Evolutionary conservation across 2,113 vertebrate species (phyloP).

Genomic region (Catagonus wagneri): DNA sequence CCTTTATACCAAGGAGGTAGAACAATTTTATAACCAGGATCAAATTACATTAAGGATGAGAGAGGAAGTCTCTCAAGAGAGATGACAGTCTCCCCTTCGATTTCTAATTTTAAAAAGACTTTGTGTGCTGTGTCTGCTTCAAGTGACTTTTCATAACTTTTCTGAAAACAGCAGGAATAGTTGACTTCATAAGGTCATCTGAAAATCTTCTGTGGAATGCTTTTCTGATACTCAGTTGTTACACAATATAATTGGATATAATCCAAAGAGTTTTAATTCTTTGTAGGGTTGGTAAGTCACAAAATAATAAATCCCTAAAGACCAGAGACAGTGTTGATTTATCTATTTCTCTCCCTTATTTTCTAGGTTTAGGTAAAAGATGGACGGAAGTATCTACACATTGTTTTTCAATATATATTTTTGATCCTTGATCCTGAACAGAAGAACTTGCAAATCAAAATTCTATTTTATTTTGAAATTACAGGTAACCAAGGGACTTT

Average conservation of each 20-base stretch:
- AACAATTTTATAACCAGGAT: background rate
- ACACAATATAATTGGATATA: conserved; percentile 81
- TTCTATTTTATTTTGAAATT: conserved; percentile 57
- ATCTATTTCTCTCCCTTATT: conserved; percentile 61
- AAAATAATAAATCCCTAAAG: conserved; percentile 82
- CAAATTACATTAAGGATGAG: background rate
- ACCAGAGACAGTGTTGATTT: conserved; percentile 75
- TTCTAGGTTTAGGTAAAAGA: conserved; percentile 73
- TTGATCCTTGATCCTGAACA: conserved; percentile 63
- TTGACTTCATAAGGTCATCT: conserved; percentile 75
- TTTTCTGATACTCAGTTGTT: conserved; percentile 79
- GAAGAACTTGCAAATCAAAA: conserved; percentile 72
- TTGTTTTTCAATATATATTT: conserved; percentile 75
- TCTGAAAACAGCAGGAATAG: conserved; percentile 80
- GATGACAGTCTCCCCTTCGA: background rate
- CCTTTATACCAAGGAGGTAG: conserved; percentile 17
- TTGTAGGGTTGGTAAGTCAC: conserved; percentile 77
- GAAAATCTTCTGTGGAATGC: conserved; percentile 59
- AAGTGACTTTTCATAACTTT: conserved; percentile 79
- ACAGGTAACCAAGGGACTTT: conserved; percentile 13
- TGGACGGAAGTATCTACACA: conserved; percentile 55
- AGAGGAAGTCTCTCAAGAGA: too few species aligned
- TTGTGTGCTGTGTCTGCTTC: conserved; percentile 56
- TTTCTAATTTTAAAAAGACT: conserved; percentile 54
- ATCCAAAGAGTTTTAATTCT: conserved; percentile 84